Conservation (phyloP, 1,140 invertebrate species). For the Druon quercuslanigerum region DNA sequence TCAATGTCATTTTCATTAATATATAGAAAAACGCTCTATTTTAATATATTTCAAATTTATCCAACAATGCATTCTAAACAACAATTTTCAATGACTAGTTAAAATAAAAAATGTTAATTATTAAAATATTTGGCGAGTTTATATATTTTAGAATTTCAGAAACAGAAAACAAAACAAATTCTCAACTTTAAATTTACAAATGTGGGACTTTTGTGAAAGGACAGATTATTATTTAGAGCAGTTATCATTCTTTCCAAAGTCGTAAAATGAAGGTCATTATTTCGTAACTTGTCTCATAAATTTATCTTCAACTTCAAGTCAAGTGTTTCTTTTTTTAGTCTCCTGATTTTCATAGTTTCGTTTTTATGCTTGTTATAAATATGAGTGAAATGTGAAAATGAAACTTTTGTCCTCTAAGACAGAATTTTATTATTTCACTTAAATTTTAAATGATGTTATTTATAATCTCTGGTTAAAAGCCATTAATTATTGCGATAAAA, state of each 20-base stretch:
- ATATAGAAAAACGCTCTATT: too few relatives aligned
- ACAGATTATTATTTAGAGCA: background rate
- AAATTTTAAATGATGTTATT: background rate
- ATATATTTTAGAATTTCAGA: background rate
- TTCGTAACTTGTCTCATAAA: background rate
- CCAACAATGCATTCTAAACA: too few relatives aligned
- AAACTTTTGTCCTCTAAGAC: background rate
- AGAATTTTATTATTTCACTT: background rate
- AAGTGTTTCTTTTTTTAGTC: background rate
- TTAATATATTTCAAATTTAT: too few relatives aligned
- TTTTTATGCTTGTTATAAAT: background rate
- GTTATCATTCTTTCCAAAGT: constrained; percentile 4
- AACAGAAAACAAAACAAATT: background rate
- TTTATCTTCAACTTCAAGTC: background rate
- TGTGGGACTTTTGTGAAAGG: background rate
- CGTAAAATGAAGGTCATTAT: background rate
- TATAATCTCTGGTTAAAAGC: constrained; percentile 1
- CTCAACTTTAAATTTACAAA: too few relatives aligned
- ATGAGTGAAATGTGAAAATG: background rate
- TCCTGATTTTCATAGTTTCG: background rate
- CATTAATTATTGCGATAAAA: background rate
- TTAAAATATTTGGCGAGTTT: background rate
- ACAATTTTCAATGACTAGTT: too few relatives aligned
- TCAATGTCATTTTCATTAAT: too few relatives aligned
- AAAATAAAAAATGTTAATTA: too few relatives aligned